Evolutionary conservation across 2,888 invertebrate genomes (phyloP).

Genomic region (Drosophila dives): DNA sequence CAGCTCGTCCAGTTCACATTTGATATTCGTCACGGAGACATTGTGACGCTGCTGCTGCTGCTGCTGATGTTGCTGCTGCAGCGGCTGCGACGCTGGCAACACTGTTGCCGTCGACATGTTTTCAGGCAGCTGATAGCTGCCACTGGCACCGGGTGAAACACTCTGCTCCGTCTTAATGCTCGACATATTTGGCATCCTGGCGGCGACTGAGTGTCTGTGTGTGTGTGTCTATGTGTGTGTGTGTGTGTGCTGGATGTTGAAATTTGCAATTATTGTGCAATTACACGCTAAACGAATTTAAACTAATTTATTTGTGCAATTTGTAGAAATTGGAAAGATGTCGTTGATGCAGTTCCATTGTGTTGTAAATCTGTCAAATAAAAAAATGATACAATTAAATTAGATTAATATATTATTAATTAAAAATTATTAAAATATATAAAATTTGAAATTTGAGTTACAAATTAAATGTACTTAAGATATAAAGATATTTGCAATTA

Average conservation of each 20-base stretch:
- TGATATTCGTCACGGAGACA: constrained; percentile 93
- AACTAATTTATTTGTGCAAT: constrained; percentile 67
- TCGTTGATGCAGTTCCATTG: constrained; percentile 82
- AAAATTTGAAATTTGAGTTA: too few species aligned
- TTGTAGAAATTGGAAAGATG: constrained; percentile 83
- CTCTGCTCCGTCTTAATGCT: constrained; percentile 65
- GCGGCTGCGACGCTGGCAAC: constrained; percentile 12
- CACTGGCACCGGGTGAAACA: constrained; percentile 50
- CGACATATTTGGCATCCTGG: constrained; percentile 59
- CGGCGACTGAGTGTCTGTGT: background rate
- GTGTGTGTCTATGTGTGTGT: background rate
- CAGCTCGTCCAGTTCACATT: constrained; percentile 85
- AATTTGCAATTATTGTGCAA: constrained; percentile 12
- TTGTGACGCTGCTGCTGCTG: constrained; percentile 82
- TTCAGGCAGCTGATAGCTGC: constrained; percentile 64
- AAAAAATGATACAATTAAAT: background rate
- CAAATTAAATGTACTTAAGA: too few species aligned
- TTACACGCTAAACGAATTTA: constrained; percentile 15
- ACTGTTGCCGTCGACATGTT: constrained; percentile 67
- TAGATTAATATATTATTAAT: background rate
- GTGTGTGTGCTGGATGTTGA: background rate
- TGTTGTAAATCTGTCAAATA: constrained; percentile 64
- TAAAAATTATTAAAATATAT: background rate
- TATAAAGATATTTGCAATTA: background rate
- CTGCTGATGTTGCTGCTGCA: constrained; percentile 24